Evolutionary conservation across 2,888 invertebrate genomes (phyloP).

Genomic region (Cryptus armator): DNA sequence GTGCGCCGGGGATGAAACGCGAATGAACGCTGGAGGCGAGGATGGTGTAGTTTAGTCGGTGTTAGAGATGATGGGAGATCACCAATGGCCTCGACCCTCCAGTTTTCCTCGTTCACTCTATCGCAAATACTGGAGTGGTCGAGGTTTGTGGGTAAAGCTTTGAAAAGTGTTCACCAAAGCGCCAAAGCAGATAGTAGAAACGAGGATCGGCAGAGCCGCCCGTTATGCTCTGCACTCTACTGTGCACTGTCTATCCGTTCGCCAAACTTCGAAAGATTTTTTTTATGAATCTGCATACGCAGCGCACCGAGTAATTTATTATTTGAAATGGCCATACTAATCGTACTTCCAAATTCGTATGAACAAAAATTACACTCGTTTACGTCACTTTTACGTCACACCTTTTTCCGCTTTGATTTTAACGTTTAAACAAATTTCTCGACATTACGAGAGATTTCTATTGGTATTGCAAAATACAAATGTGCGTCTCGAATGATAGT

Average conservation of each 20-base stretch:
- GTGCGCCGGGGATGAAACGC: slow-evolving; percentile 37
- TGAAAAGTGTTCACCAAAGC: slow-evolving; percentile 26
- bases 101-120: background rate
- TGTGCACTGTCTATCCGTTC: background rate
- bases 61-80: slow-evolving; percentile 47
- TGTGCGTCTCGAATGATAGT: too few species aligned
- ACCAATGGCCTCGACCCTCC: slow-evolving; percentile 33
- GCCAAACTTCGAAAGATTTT: background rate
- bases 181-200: slow-evolving; percentile 35
- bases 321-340: too few species aligned
- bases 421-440: too few species aligned
- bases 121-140: slow-evolving; percentile 18
- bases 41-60: slow-evolving; percentile 17
- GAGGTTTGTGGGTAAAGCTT: slow-evolving; percentile 40
- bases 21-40: slow-evolving; percentile 34
- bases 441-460: too few species aligned
- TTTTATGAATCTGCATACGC: too few species aligned
- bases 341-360: too few species aligned
- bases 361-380: too few species aligned
- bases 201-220: slow-evolving; percentile 2
- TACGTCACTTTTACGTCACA: too few species aligned
- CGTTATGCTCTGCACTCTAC: background rate
- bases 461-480: too few species aligned
- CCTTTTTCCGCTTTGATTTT: too few species aligned
- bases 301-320: too few species aligned